Conservation (phyloP, 2,888 invertebrate genomes). For the Hydriomena furcata region DNA sequence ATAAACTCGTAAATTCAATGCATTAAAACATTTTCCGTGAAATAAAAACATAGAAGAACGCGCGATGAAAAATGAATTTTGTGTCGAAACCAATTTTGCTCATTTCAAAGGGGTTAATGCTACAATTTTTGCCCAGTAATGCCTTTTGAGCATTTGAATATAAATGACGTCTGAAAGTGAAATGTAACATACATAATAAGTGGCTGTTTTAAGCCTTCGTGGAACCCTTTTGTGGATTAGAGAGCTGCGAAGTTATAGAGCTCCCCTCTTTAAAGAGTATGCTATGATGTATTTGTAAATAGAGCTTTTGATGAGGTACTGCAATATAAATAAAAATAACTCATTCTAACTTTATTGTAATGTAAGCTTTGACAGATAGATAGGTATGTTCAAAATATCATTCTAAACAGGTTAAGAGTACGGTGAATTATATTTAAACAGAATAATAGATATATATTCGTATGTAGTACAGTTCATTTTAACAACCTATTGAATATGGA, state of each 20-base stretch:
- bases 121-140: conserved; percentile 81
- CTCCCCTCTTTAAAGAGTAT: conserved; percentile 7
- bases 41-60: conserved; percentile 40
- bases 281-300: conserved; percentile 1
- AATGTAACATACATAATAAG: conserved; percentile 84
- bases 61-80: conserved; percentile 58
- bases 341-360: no score
- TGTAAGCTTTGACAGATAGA: no score
- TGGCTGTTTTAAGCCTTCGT: conserved; percentile 82
- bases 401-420: no score
- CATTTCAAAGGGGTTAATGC: conserved; percentile 78
- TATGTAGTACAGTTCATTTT: no score
- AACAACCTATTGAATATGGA: no score
- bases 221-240: conserved; percentile 80
- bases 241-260: conserved; percentile 50
- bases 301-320: background rate
- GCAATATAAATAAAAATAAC: background rate
- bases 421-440: no score
- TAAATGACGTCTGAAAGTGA: conserved; percentile 84
- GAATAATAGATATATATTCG: no score
- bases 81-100: conserved; percentile 67
- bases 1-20: conserved; percentile 20
- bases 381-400: no score
- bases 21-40: conserved; percentile 30
- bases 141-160: conserved; percentile 83